phyloP scores from a whole-genome alignment of 2,113 vertebrate genomes.

The Otis tarda region DNA sequence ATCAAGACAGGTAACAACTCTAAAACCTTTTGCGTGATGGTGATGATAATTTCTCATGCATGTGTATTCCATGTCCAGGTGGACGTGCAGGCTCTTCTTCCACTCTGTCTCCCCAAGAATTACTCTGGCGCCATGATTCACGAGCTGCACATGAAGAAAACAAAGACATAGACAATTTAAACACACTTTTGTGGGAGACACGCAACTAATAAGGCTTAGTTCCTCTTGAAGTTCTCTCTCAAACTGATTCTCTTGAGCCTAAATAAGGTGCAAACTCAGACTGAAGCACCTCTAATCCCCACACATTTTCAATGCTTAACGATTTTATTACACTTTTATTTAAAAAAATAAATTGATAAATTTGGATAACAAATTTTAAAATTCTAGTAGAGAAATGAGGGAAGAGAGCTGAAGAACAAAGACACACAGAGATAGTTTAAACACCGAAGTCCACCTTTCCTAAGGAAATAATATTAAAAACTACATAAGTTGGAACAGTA shows the following conservation, averaged over 20 bases:
- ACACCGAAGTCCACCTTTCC: neutral
- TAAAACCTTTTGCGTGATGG: slow-evolving; percentile 94
- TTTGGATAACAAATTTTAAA: neutral
- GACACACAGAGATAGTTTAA: neutral
- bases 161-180: neutral
- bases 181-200: neutral
- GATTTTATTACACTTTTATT: neutral
- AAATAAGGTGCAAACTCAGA: neutral
- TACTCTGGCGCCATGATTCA: slow-evolving; percentile 95
- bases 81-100: slow-evolving; percentile 95
- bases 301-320: neutral
- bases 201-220: neutral
- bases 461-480: neutral
- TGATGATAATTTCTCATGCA: slow-evolving; percentile 98
- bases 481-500: neutral
- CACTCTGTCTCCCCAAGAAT: slow-evolving; percentile 96
- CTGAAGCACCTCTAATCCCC: neutral
- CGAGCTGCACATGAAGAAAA: slow-evolving; percentile 77
- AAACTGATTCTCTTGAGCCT: neutral
- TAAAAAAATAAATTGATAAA: neutral
- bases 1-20: neutral
- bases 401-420: neutral
- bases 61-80: slow-evolving; percentile 97
- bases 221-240: neutral
- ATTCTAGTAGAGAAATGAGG: neutral